phyloP scores from a whole-genome alignment of 1,140 invertebrate species.

The Kradibia gibbosae region DNA sequence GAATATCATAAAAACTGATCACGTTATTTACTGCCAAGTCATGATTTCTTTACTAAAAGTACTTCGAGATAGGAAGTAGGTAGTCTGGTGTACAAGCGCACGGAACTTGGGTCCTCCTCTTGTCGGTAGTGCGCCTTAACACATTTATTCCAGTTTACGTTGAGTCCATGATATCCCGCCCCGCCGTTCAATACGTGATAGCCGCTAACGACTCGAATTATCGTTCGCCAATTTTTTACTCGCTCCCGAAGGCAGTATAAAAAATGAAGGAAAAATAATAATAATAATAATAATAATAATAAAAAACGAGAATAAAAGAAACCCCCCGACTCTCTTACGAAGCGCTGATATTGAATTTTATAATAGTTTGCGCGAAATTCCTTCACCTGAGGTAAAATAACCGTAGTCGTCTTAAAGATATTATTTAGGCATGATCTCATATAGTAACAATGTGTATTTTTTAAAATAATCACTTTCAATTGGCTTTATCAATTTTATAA shows the following conservation, averaged over 20 bases:
- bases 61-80: background rate
- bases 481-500: no score
- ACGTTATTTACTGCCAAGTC: background rate
- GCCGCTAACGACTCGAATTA: constrained; percentile 44
- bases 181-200: constrained; percentile 25
- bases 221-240: background rate
- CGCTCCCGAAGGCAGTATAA: background rate
- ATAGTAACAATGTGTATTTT: background rate
- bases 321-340: background rate
- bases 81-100: background rate
- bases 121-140: background rate
- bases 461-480: no score
- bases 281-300: no score
- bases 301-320: constrained; percentile 8
- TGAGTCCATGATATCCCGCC: background rate
- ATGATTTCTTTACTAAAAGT: background rate
- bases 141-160: background rate
- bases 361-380: background rate
- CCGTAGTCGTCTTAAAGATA: background rate
- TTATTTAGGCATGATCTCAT: background rate
- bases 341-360: constrained; percentile 7
- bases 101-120: background rate
- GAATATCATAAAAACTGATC: background rate
- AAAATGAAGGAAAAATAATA: no score
- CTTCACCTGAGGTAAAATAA: background rate